These are phyloP conservation scores for Scomber colias DNA, from an alignment of 2,113 vertebrate genomes.

Conservation along the genomic window DNA sequence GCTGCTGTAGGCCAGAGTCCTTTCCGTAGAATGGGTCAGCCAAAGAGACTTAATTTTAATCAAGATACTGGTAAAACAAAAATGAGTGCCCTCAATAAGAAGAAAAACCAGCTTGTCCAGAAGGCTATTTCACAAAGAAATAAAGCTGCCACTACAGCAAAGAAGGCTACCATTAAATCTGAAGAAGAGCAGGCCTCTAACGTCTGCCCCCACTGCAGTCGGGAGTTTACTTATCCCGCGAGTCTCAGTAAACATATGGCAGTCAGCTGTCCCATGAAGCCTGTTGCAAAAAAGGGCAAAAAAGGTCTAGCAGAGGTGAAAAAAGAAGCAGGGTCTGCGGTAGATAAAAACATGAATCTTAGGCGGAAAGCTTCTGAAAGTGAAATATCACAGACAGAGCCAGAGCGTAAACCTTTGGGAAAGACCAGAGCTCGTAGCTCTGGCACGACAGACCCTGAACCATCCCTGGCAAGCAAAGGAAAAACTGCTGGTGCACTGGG, in stretches of 20 bases:
- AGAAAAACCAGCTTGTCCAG: slow-evolving; percentile 95
- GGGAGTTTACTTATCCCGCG: slow-evolving; percentile 95
- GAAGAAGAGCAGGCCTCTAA: slow-evolving; percentile 83
- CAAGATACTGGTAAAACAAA: slow-evolving; percentile 91
- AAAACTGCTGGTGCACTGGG: slow-evolving; percentile 72
- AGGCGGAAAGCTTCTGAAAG: slow-evolving; percentile 87
- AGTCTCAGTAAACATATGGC: slow-evolving; percentile 94
- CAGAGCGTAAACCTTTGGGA: slow-evolving; percentile 82
- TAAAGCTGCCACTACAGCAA: slow-evolving; percentile 87
- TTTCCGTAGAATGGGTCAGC: slow-evolving; percentile 95
- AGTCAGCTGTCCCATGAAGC: slow-evolving; percentile 95
- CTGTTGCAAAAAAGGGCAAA: slow-evolving; percentile 86
- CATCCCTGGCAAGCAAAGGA: slow-evolving; percentile 82
- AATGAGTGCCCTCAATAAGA: slow-evolving; percentile 94
- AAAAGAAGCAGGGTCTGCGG: slow-evolving; percentile 77
- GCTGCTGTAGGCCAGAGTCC: slow-evolving; percentile 84
- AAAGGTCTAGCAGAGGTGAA: slow-evolving; percentile 84
- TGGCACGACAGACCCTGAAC: slow-evolving; percentile 78
- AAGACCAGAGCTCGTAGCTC: slow-evolving; percentile 93
- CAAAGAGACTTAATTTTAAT: slow-evolving; percentile 95
- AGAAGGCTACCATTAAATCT: slow-evolving; percentile 83
- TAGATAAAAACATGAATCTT: slow-evolving; percentile 84
- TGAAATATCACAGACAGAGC: slow-evolving; percentile 88
- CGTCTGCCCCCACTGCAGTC: slow-evolving; percentile 93
- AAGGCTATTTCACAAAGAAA: slow-evolving; percentile 96